Evolutionary conservation across 2,888 invertebrate genomes (phyloP).

Genomic region (Andrena marginata): DNA sequence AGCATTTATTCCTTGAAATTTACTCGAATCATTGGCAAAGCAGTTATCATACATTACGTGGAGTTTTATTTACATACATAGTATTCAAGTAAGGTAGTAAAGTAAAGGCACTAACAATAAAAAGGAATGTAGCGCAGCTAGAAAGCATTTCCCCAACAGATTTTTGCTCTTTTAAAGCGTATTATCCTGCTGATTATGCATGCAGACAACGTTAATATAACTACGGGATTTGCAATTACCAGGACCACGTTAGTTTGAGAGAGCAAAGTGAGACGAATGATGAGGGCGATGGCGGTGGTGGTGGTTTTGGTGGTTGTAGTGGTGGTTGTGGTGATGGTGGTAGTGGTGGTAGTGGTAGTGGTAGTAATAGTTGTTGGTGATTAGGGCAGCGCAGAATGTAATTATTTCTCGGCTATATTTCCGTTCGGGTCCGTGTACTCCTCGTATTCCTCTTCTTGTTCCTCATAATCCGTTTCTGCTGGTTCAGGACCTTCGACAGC

Average conservation of each 20-base stretch:
- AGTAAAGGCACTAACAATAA: not conserved
- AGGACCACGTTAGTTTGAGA: constrained; percentile 75
- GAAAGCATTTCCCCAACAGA: not conserved
- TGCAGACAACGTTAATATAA: constrained; percentile 69
- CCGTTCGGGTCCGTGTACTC: constrained; percentile 86
- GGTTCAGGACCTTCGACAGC: constrained; percentile 87
- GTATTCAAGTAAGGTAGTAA: not conserved
- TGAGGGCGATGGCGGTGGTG: constrained; percentile 68
- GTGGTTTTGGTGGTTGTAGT: constrained; percentile 63
- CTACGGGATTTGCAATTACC: constrained; percentile 73
- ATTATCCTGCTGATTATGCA: constrained; percentile 26
- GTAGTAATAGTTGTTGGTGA: constrained; percentile 73
- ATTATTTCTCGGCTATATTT: constrained; percentile 83
- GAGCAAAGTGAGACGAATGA: constrained; percentile 72
- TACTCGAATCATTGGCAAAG: not conserved
- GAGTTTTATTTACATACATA: not conserved
- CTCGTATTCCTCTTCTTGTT: constrained; percentile 87
- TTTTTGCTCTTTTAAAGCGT: constrained; percentile 15
- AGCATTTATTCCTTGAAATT: not conserved
- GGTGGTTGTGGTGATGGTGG: constrained; percentile 60
- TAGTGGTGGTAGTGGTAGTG: constrained; percentile 62
- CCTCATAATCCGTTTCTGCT: constrained; percentile 87
- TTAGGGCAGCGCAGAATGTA: constrained; percentile 76
- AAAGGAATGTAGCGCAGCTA: not conserved
- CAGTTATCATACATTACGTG: not conserved